Base-by-base conservation (phyloP, 2,888 invertebrate species). In the Cantharis lateralis region DNA sequence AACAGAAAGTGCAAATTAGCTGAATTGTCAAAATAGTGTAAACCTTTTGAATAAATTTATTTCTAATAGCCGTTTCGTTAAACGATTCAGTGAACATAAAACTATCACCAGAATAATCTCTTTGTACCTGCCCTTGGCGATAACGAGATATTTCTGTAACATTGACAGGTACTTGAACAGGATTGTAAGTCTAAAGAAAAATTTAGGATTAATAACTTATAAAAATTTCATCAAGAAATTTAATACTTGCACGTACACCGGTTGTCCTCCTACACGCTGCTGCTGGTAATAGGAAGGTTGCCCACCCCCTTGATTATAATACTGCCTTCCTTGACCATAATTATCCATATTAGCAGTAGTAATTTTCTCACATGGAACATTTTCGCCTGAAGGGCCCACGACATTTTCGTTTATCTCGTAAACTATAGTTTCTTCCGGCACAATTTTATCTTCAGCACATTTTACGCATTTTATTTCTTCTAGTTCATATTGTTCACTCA, bases 11-110 rank as follows among this genome's bases (percentile, higher is more conserved):
- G 69, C 91, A 87, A 2, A 88, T 68, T 62, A 92, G 85, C 82
- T 92, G 92, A 2, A 88, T 70, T 74, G 89, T 86, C 16, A 92
- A 86, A 68, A 92, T 90, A 28, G 88, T 85, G 83, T 92, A 92
- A 15, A 92, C 91, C 84, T 91, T 91, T 85, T 89, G 84, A 9
- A 89, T 81, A 73, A 89, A 89, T 18, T 71, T 81, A 63, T 86
- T 82, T 32, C 88, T 84, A 26, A 88, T 80, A 69, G 78, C 72
- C 0, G 71, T 62, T 10, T 75, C 71, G 16, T 75, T 68, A 48
- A 82, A 82, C 4, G 71, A 75, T 13, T 48, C 24, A 1, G 4
- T 61, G 63, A 76, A 76, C 28, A 68, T 71, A 15, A n/a, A 28
- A 32, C 15, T 15, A 7, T 74, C 64, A 0, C 2, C n/a, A 7